Percentiles rank a stretch among this genome's conserved stretches.
phyloP scores from a whole-genome alignment of 2,888 invertebrate genomes.

The Desoria tigrina region DNA sequence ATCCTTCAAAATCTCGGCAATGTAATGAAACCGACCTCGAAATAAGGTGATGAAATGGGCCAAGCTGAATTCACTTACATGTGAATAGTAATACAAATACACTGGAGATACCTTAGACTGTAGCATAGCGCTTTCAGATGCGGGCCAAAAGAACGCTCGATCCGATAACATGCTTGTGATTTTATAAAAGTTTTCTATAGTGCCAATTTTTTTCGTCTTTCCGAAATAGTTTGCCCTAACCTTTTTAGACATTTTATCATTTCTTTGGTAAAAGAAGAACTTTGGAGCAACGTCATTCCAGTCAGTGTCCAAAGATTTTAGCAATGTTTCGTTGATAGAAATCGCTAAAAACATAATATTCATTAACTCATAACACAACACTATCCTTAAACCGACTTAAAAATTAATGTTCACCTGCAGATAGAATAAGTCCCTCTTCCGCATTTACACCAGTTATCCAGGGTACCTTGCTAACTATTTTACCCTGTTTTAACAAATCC shows the following conservation, averaged over 20 bases:
- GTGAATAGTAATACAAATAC: constrained; percentile 34
- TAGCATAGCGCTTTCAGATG: constrained; percentile 22
- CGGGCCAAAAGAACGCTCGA: constrained; percentile 35
- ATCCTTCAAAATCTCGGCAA: constrained; percentile 28
- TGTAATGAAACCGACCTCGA: constrained; percentile 23
- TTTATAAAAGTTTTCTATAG: constrained; percentile 25
- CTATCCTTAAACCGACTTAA: not conserved
- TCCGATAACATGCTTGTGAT: constrained; percentile 42
- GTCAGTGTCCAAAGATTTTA: constrained; percentile 27
- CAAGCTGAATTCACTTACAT: constrained; percentile 27
- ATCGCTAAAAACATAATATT: constrained; percentile 19
- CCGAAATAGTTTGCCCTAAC: constrained; percentile 40
- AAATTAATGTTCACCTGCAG: not conserved
- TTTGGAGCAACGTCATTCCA: constrained; percentile 35
- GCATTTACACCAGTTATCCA: constrained; percentile 40
- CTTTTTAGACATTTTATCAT: constrained; percentile 31
- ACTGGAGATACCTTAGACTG: constrained; percentile 33
- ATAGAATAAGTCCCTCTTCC: constrained; percentile 8
- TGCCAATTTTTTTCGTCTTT: constrained; percentile 25
- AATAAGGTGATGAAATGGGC: constrained; percentile 26
- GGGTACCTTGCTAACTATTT: constrained; percentile 31
- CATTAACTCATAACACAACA: not conserved
- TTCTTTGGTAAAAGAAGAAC: constrained; percentile 30
- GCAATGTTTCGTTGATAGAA: constrained; percentile 31
- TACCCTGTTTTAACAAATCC: constrained; percentile 13